Evolutionary conservation across 2,888 invertebrate species (phyloP).

Genomic region (Cerceris ruficornis): DNA sequence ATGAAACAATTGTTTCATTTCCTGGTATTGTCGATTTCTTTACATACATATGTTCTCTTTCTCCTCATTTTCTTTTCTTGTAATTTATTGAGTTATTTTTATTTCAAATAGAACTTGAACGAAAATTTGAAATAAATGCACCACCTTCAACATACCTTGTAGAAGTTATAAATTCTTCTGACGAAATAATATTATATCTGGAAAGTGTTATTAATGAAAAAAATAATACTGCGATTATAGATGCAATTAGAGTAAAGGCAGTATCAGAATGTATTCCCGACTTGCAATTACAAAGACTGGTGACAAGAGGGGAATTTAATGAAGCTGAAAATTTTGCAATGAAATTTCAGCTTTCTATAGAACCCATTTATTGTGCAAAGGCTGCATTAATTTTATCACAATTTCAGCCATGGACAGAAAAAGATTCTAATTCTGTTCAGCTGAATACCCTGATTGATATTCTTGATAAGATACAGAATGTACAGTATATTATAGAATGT

Average conservation of each 20-base stretch:
- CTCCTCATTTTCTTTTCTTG: conserved; percentile 26
- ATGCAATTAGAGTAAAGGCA: conserved; percentile 76
- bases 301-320: conserved; percentile 81
- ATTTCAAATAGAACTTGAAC: conserved; percentile 68
- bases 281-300: conserved; percentile 80
- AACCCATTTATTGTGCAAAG: conserved; percentile 81
- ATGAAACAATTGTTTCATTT: conserved; percentile 73
- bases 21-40: conserved; percentile 66
- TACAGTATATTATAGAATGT: conserved; percentile 81
- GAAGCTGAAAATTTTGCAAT: conserved; percentile 82
- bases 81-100: conserved; percentile 39
- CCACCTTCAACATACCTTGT: conserved; percentile 72
- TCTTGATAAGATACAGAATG: conserved; percentile 81
- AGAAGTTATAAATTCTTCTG: conserved; percentile 64
- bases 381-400: conserved; percentile 78
- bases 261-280: conserved; percentile 82
- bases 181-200: conserved; percentile 76
- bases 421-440: conserved; percentile 67
- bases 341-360: conserved; percentile 79
- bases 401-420: conserved; percentile 72
- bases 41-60: background rate
- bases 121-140: conserved; percentile 74
- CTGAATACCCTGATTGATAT: conserved; percentile 77
- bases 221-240: conserved; percentile 47
- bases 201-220: conserved; percentile 69